Evolutionary conservation across 2,888 invertebrate species (phyloP), one percentile per base, ranked within the genome.

Genomic region (Eristalis arbustorum): DNA sequence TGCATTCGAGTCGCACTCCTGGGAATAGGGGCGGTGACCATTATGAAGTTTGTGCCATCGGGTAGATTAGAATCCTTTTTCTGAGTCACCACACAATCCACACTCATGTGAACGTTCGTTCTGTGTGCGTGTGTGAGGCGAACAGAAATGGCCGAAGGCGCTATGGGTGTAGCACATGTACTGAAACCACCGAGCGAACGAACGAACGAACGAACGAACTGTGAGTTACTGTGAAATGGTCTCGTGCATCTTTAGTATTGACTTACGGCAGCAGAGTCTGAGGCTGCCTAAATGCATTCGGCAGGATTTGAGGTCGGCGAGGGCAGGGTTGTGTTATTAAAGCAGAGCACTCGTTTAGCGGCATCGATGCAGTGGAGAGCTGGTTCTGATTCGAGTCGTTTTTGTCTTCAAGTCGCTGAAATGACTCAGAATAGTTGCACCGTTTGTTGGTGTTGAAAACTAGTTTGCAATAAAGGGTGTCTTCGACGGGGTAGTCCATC

Each of bases 21-120:
- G 76, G 81, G 81, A 85, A 85, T 73, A 83, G 83, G 87, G 87
- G 87, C 83, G 87, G 87, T 83, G 87, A 87, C 87, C 87, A 83
- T 87, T 87, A 87, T 83, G 83, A 87, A 87, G 83, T 87, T 76
- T 79, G 49, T 49, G 87, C 85, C 82, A 87, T 71, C 85, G 85
- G 82, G 82, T 87, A 82, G 85, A 87, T 87, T 87, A 87, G 78
- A 87, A 82, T 87, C 85, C 82, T 82, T 87, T 85, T 87, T 87
- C 85, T 82, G 85, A 85, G 85, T 85, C 85, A 85, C 82, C 72
- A 73, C 67, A 64, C 40, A 68, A 69, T 85, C 31, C 59, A 22
- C 31, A 31, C 25, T 11, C 28, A 34, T 69, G 42, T 63, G 34
- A n/a, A n/a, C n/a, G n/a, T n/a, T n/a, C n/a, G n/a, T n/a, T 18